Conservation (phyloP, 2,888 invertebrate genomes). For the Dynastes hyllus region DNA sequence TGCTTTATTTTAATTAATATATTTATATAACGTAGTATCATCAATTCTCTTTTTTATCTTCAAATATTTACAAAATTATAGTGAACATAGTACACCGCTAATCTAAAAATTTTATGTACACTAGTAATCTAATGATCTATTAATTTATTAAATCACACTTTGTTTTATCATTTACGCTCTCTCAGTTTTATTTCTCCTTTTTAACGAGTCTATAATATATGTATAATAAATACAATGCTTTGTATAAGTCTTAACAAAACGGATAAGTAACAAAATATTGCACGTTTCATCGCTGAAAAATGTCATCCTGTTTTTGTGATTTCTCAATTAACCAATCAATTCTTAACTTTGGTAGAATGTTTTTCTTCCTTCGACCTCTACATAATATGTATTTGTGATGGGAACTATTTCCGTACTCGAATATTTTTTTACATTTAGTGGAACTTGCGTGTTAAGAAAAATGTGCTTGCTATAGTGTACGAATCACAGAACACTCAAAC, state of each 20-base stretch:
- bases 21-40: constrained; percentile 63
- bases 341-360: constrained; percentile 34
- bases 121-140: constrained; percentile 58
- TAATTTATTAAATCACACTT: constrained; percentile 68
- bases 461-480: constrained; percentile 41
- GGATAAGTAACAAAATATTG: constrained; percentile 56
- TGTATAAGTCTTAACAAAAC: constrained; percentile 44
- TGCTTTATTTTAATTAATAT: constrained; percentile 26
- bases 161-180: constrained; percentile 59
- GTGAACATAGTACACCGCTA: constrained; percentile 61
- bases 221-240: constrained; percentile 44
- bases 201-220: constrained; percentile 26
- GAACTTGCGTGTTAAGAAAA: constrained; percentile 30
- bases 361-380: neutral
- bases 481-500: constrained; percentile 49
- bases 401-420: constrained; percentile 22
- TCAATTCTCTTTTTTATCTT: constrained; percentile 57
- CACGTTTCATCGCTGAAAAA: constrained; percentile 53
- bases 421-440: constrained; percentile 29
- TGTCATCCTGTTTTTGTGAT: constrained; percentile 5
- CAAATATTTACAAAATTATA: constrained; percentile 66
- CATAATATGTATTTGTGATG: too few relatives aligned
- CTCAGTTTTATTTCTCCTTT: constrained; percentile 31
- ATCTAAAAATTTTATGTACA: constrained; percentile 65
- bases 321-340: neutral